Conservation (phyloP, 2,113 vertebrate genomes). For the Mesoclemmys tuberculata region DNA sequence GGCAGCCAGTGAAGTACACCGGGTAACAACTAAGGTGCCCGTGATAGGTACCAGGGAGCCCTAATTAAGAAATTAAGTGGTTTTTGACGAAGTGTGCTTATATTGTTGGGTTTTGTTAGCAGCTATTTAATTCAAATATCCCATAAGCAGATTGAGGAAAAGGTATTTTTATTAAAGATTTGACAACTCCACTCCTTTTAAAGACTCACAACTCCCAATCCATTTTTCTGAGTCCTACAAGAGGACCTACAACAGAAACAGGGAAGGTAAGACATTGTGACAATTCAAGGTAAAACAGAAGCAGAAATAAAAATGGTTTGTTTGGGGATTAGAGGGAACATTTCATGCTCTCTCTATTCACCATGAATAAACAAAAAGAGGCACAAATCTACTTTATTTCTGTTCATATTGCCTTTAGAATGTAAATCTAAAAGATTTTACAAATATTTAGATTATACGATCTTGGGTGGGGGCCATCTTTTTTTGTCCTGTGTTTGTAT, state of each 20-base stretch:
- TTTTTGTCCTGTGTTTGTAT: neutral
- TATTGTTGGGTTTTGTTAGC: neutral
- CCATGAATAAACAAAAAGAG: neutral
- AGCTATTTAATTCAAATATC: neutral
- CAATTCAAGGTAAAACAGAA: neutral
- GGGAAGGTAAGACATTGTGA: neutral
- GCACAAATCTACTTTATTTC: neutral
- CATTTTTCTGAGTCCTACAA: neutral
- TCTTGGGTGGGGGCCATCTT: neutral
- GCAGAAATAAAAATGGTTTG: neutral
- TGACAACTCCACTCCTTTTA: neutral
- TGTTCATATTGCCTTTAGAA: neutral
- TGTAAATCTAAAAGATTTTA: slow-evolving; percentile 1
- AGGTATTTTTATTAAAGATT: neutral
- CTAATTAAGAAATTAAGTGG: neutral
- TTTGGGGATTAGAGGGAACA: neutral
- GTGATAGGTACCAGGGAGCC: neutral
- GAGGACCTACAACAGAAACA: neutral
- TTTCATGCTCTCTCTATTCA: neutral
- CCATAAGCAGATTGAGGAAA: neutral
- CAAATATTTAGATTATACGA: neutral
- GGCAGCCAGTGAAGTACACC: too few species aligned
- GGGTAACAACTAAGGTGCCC: too few species aligned
- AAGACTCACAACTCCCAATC: neutral
- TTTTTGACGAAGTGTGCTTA: neutral